Conservation (phyloP, 2,113 vertebrate genomes). For the Butastur rufipennis region DNA sequence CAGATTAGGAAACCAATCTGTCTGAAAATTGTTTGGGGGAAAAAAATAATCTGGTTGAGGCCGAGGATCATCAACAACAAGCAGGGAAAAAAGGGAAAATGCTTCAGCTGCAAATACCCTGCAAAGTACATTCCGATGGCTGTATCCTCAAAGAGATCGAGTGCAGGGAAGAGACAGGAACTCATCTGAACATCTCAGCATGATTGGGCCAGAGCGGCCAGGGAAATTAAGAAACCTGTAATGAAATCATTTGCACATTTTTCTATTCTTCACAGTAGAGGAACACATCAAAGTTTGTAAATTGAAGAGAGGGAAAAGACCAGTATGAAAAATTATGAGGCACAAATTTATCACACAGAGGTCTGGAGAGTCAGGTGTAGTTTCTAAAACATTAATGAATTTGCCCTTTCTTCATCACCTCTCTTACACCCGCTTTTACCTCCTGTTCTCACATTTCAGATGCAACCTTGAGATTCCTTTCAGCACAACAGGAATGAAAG, state of each 20-base stretch:
- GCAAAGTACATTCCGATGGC: background rate
- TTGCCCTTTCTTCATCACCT: background rate
- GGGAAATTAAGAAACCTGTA: background rate
- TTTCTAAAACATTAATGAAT: constrained; percentile 7
- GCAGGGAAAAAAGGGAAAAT: background rate
- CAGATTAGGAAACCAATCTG: background rate
- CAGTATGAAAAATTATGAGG: background rate
- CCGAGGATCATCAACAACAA: background rate
- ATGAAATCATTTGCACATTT: background rate
- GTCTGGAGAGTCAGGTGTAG: background rate
- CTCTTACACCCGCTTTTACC: background rate
- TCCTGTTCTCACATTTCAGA: background rate
- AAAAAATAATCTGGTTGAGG: background rate
- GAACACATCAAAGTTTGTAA: background rate
- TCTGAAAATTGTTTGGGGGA: background rate
- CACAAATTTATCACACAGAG: background rate
- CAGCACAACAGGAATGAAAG: background rate
- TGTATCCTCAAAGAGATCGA: background rate
- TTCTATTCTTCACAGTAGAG: background rate
- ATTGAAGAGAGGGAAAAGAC: background rate
- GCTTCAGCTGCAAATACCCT: background rate
- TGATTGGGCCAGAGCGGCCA: background rate
- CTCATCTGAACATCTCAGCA: background rate
- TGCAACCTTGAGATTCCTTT: background rate
- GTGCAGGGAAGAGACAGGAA: background rate